Evolutionary conservation across 2,113 vertebrate genomes (phyloP), one percentile per base, ranked within the genome.

Genomic region (Reinhardtius hippoglossoides): DNA sequence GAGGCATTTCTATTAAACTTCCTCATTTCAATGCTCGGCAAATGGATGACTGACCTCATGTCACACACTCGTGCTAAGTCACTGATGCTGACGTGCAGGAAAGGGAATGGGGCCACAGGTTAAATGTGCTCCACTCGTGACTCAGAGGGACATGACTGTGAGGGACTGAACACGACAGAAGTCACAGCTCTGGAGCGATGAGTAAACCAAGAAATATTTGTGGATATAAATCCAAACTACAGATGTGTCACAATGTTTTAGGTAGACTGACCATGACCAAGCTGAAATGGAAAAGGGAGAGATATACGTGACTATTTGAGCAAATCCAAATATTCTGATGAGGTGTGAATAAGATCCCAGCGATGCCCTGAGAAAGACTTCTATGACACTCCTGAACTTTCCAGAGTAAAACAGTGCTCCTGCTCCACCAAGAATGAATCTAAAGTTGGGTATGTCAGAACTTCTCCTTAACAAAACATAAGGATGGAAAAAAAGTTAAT

Each of bases 141-240:
- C 68, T 85, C 75, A 85, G 63, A 66, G 54, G 72, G 77, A 83
- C 77, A 61, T 65, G 69, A 70, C 27, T 20, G 14, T 35, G 9
- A 15, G 0, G 16, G 35, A 37, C 35, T 9, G 35, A 8, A 37
- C 8, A 37, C 23, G 46, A 37, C 24, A n/a, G 46, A 2, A 18
- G 67, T 66, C 66, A 68, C 8, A 24, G 46, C 54, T 82, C 60
- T 14, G 7, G 27, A 79, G 16, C 46, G 63, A 65, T 63, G 21
- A 13, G 52, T 26, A 14, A 26, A 26, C 9, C 3, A 54, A 23
- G 40, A 48, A 77, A 66, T 26, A 63, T 61, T 59, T 48, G 27
- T 31, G 58, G 15, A 40, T 26, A 3, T 18, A 48, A 59, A 66
- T 71, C 62, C 37, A 62, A 65, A 54, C 23, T 56, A 3, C 23